These are phyloP conservation scores for Malurus alboscapulatus DNA, from an alignment of 2,113 vertebrate species.

Conservation along the genomic window DNA sequence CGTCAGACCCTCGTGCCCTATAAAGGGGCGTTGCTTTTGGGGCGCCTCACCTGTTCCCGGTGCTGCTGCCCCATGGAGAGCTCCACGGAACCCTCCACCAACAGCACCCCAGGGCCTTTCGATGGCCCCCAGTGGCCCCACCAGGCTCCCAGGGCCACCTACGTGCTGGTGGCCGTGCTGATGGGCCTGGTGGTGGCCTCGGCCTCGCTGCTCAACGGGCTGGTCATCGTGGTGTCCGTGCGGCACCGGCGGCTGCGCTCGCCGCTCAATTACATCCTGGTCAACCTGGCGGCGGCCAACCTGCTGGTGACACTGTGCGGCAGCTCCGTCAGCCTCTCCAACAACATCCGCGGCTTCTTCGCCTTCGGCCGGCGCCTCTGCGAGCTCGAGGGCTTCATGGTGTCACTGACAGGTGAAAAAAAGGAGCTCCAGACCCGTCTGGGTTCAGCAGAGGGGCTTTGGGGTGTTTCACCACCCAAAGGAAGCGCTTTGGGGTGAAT, in stretches of 20 bases:
- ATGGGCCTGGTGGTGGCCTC: conserved; percentile 48
- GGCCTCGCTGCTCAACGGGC: not conserved
- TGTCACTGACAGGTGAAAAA: conserved; percentile 67
- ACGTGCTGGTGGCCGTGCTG: conserved; percentile 24
- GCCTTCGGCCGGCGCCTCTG: not conserved
- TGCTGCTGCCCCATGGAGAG: not conserved
- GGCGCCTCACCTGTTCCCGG: not conserved
- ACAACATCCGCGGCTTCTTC: conserved; percentile 64
- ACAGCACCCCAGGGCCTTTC: not conserved
- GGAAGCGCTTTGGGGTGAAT: accelerated
- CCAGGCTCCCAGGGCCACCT: conserved; percentile 7
- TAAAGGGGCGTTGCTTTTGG: conserved; percentile 12
- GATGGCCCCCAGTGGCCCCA: conserved; percentile 71
- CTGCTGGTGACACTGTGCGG: conserved; percentile 68
- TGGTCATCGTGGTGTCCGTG: conserved; percentile 59
- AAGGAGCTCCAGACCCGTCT: accelerated
- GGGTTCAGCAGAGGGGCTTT: not conserved
- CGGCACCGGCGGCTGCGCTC: conserved; percentile 53
- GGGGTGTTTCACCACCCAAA: accelerated
- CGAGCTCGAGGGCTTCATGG: conserved; percentile 72
- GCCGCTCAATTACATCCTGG: conserved; percentile 65
- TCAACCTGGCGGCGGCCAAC: conserved; percentile 64
- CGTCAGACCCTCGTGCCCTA: not conserved
- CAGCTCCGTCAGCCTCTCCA: conserved; percentile 68
- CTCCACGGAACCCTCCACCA: not conserved